Conservation (phyloP, 2,797 vertebrate genomes). For the Pantherophis alleghaniensis region DNA sequence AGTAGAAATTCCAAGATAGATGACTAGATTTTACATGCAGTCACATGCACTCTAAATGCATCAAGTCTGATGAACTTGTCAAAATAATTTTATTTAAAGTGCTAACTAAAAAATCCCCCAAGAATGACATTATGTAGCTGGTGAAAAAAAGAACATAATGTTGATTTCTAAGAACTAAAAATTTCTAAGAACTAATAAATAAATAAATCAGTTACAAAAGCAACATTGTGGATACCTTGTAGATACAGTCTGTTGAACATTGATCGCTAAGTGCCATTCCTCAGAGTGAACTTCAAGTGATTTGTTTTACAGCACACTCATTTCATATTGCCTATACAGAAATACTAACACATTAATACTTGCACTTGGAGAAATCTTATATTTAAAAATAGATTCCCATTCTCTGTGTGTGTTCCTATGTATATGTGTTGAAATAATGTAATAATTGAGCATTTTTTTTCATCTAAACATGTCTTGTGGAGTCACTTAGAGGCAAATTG, state of each 20-base stretch:
- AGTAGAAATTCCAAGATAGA: constrained; percentile 28
- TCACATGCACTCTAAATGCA: constrained; percentile 4
- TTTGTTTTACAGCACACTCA: constrained; percentile 56
- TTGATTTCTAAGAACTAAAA: neutral
- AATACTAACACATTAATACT: constrained; percentile 32
- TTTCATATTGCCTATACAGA: constrained; percentile 60
- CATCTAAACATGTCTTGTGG: constrained; percentile 61
- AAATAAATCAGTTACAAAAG: neutral
- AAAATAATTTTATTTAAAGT: neutral
- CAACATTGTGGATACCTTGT: neutral
- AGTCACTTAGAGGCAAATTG: constrained; percentile 51
- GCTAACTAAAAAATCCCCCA: neutral
- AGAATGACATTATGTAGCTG: neutral
- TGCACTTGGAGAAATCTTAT: constrained; percentile 54
- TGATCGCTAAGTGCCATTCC: neutral
- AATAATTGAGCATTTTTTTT: constrained; percentile 44
- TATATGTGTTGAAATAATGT: constrained; percentile 14
- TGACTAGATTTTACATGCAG: constrained; percentile 28
- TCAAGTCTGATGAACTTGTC: neutral
- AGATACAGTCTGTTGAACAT: neutral
- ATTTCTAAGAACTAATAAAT: neutral
- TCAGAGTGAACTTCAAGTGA: neutral
- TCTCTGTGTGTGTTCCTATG: constrained; percentile 2
- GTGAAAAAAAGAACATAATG: too few species aligned
- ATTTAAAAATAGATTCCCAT: constrained; percentile 48